Evolutionary conservation across 2,113 vertebrate species (phyloP), one percentile per base, ranked within the genome.

Genomic region (Drymodes brunneopygia): DNA sequence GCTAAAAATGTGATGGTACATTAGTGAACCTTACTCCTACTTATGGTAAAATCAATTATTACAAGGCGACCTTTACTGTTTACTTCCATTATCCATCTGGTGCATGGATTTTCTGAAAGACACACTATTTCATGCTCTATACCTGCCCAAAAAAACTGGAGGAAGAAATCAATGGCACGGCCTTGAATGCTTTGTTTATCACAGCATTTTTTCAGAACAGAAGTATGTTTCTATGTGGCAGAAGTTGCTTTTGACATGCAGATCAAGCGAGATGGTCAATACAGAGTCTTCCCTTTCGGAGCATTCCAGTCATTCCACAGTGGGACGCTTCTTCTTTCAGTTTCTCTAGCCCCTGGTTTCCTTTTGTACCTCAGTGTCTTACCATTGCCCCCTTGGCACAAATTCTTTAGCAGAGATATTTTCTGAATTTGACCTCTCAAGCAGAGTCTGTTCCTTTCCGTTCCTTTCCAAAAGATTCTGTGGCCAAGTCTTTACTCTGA

Each of bases 231-330:
- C 65, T 94, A 25, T 78, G 96, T 12, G 44, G 82, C 88, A 86
- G 92, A 95, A 88, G 81, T 66, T 95, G 92, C 96, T 96, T 98
- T 98, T 98, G 96, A 98, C 97, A 97, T 98, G 97, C 94, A 98
- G 97, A 98, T 98, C 91, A 96, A 98, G 97, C 51, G 91, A 95
- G 95, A 96, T 74, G 93, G 96, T 97, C 98, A 97, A 97, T 97
- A 96, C 96, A 96, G 54, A 75, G 38, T 54, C 72, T 48, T 97
- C 78, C 82, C 81, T 95, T 95, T 95, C 11, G 7, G 73, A 97
- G 95, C 94, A 96, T 96, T 94, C 95, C 94, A 80, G 80, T 96
- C 95, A 95, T 96, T 97, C 94, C 97, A 96, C 94, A 84, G 81
- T 92, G 87, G 95, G 95, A 96, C 10, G 66, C 71, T 93, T 96